phyloP scores from a whole-genome alignment of 2,888 invertebrate genomes.

The Meghimatium bilineatum region DNA sequence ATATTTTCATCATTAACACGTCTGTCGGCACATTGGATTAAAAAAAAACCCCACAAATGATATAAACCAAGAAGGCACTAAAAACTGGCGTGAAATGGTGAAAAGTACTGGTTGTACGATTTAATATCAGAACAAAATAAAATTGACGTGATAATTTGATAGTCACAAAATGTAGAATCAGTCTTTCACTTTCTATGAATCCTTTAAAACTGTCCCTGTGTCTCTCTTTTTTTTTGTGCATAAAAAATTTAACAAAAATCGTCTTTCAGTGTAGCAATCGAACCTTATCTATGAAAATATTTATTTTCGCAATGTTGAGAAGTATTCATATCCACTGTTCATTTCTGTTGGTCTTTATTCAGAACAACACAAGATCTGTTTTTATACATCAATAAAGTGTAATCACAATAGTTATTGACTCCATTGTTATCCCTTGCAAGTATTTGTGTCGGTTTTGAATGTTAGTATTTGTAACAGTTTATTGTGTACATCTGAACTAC shows the following conservation, averaged over 20 bases:
- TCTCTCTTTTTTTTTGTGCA: not conserved
- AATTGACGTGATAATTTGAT: not conserved
- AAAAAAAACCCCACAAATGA: not conserved
- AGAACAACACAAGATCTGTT: slow-evolving; percentile 3
- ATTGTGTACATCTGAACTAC: no score
- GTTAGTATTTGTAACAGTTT: not conserved
- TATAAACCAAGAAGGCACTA: not conserved
- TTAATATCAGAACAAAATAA: not conserved
- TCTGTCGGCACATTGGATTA: not conserved
- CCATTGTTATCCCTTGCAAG: not conserved
- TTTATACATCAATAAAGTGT: slow-evolving; percentile 36
- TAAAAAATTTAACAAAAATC: slow-evolving; percentile 23
- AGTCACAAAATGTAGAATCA: not conserved
- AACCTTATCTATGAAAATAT: slow-evolving; percentile 33
- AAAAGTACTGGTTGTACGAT: not conserved
- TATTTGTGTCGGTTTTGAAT: not conserved
- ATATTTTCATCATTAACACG: not conserved
- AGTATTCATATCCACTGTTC: slow-evolving; percentile 30
- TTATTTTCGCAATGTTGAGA: slow-evolving; percentile 31
- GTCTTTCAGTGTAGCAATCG: slow-evolving; percentile 38
- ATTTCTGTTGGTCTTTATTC: slow-evolving; percentile 30
- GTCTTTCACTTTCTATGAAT: slow-evolving; percentile 23
- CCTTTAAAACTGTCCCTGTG: slow-evolving; percentile 4
- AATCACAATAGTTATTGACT: not conserved
- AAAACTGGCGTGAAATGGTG: not conserved